A percentile compares a stretch with the other conserved stretches of the same genome.
These are phyloP conservation scores for Linnaemya vulpina DNA, from an alignment of 2,888 invertebrate genomes.

Conservation along the genomic window DNA sequence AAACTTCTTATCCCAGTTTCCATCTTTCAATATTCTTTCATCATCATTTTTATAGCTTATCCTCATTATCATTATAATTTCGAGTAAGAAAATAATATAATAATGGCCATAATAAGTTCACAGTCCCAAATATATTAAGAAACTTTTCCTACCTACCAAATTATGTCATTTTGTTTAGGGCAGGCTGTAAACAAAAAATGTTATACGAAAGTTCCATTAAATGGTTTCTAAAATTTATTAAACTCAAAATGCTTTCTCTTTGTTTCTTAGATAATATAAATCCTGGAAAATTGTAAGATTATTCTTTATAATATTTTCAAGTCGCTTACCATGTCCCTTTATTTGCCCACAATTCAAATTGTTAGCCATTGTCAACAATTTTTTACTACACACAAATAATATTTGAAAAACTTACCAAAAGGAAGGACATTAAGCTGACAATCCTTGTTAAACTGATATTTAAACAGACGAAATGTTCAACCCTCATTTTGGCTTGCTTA, in stretches of 20 bases:
- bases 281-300: slow-evolving; percentile 20
- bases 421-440: slow-evolving; percentile 32
- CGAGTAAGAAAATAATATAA: slow-evolving; percentile 3
- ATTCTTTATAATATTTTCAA: neutral
- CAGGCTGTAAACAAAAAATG: neutral
- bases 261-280: slow-evolving; percentile 23
- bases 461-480: neutral
- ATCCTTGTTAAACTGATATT: slow-evolving; percentile 52
- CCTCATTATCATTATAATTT: slow-evolving; percentile 39
- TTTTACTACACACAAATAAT: slow-evolving; percentile 45
- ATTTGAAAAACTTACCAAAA: slow-evolving; percentile 24
- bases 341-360: slow-evolving; percentile 28
- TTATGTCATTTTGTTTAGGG: neutral
- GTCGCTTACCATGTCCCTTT: slow-evolving; percentile 10
- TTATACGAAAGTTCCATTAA: neutral
- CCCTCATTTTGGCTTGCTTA: slow-evolving; percentile 7
- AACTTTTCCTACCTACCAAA: slow-evolving; percentile 17
- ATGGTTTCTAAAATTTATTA: slow-evolving; percentile 4
- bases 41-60: slow-evolving; percentile 9
- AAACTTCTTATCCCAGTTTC: slow-evolving; percentile 50
- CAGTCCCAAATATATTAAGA: slow-evolving; percentile 12
- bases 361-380: slow-evolving; percentile 50
- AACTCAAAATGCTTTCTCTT: neutral
- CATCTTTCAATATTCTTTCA: slow-evolving; percentile 46
- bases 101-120: neutral